Evolutionary conservation across 2,888 invertebrate genomes (phyloP), one percentile per base, ranked within the genome.

Genomic region (Tetranychus piercei): DNA sequence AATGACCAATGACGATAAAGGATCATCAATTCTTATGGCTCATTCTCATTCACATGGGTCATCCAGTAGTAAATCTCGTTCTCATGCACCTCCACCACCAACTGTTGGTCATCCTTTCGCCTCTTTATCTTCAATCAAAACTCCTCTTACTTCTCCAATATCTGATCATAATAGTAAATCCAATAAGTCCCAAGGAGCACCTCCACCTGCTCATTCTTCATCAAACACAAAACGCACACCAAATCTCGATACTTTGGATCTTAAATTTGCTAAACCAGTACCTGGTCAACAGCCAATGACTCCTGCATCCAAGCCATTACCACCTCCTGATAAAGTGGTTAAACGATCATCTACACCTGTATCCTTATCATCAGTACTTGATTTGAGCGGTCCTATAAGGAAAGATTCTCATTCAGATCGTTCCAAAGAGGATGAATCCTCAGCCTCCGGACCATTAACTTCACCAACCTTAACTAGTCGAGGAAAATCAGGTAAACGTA

Each of bases 131-230:
- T 55, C 55, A 1, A 55, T 55, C 7, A 55, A 55, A 55, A 55
- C 55, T 15, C 55, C 55, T 55, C 55, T 55, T 6, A 15, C 55
- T 15, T 15, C 55, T 15, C 55, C 55, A 9, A 55, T 55, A 15
- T 7, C 55, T 15, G 55, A 55, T 6, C 55, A 15, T 55, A 2
- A 5, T 15, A 55, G 7, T 6, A 55, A 55, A 55, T 55, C 55
- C 11, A 55, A 7, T 15, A 55, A 55, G 15, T 55, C 55, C 2
- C 15, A 15, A 15, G 55, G 55, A 55, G 55, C 75, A 20, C 79
- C 79, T 15, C 79, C 79, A 43, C 78, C 79, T 2, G 78, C 78
- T n/a, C 79, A 79, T 45, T 78, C 78, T 34, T 78, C 76, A 66
- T 78, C 78, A 5, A 75, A 78, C 23, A 73, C 77, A 43, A 73